Evolutionary conservation across 1,140 invertebrate species (phyloP), one percentile per base, ranked within the genome.

Genomic region (Telenomus remus): DNA sequence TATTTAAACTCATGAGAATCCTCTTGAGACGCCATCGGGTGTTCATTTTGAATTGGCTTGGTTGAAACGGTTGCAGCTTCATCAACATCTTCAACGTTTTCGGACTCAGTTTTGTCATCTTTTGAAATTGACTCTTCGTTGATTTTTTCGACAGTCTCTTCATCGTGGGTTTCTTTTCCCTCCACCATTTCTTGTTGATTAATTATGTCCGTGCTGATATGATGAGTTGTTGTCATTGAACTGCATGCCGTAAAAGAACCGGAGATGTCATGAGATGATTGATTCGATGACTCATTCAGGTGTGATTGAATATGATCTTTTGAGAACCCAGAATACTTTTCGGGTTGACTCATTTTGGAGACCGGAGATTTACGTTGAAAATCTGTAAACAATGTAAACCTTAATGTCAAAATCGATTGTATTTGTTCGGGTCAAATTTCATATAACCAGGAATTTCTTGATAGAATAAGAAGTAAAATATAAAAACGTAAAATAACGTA

Each of bases 321-420:
- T 8, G 27, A 37, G 4, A 0, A 42, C 12, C 9, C 16, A 8
- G 53, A 57, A 59, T 39, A 53, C 4, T 51, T 57, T 0, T 64
- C 72, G 43, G 63, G 53, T 0, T 64, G 34, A 64, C 59, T 75
- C 72, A 75, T 75, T 53, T 13, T 75, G 19, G 63, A 44, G 50
- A 34, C 37, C 50, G 61, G 15, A 13, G 27, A 37, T 12, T 15
- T 8, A n/a, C n/a, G n/a, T n/a, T n/a, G n/a, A n/a, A n/a, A 27
- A 3, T 27, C 19, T 27, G 19, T 27, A 27, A 27, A 27, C 19
- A 27, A 27, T 27, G 19, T n/a, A n/a, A n/a, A n/a, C n/a, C n/a
- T n/a, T n/a, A n/a, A n/a, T n/a, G n/a, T n/a, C n/a, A n/a, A n/a
- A n/a, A n/a, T n/a, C n/a, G n/a, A n/a, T n/a, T n/a, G n/a, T n/a